Evolutionary conservation across 1,140 invertebrate genomes (phyloP).

Genomic region (Bombus affinis): DNA sequence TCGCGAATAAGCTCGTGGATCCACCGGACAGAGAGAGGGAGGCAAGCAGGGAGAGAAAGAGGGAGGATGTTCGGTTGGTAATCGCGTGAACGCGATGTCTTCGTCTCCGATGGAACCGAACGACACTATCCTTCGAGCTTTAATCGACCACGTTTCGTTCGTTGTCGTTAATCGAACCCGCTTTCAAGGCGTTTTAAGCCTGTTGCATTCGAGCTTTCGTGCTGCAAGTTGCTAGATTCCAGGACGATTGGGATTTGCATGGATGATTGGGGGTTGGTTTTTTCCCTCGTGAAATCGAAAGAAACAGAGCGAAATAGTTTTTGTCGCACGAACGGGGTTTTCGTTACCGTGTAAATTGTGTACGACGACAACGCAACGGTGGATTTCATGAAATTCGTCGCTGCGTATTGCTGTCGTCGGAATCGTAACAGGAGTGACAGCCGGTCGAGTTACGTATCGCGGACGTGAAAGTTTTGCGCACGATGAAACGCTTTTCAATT

Average conservation of each 20-base stretch:
- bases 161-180: background rate
- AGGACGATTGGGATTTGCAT: background rate
- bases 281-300: background rate
- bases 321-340: background rate
- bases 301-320: background rate
- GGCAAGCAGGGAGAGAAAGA: background rate
- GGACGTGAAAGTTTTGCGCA: slow-evolving; percentile 3
- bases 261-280: background rate
- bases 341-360: background rate
- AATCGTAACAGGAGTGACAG: background rate
- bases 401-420: background rate
- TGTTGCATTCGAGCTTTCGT: slow-evolving; percentile 21
- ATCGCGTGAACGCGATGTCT: slow-evolving; percentile 26
- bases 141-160: too few species aligned
- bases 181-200: background rate
- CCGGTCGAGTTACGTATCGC: background rate
- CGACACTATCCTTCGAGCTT: background rate
- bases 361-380: background rate
- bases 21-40: background rate
- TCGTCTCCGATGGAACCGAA: background rate
- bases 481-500: slow-evolving; percentile 14
- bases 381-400: background rate
- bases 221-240: background rate
- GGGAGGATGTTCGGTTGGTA: slow-evolving; percentile 23
- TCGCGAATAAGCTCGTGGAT: slow-evolving; percentile 58